Evolutionary conservation across 1,140 invertebrate species (phyloP).

Genomic region (Gonatopus flavifemur): DNA sequence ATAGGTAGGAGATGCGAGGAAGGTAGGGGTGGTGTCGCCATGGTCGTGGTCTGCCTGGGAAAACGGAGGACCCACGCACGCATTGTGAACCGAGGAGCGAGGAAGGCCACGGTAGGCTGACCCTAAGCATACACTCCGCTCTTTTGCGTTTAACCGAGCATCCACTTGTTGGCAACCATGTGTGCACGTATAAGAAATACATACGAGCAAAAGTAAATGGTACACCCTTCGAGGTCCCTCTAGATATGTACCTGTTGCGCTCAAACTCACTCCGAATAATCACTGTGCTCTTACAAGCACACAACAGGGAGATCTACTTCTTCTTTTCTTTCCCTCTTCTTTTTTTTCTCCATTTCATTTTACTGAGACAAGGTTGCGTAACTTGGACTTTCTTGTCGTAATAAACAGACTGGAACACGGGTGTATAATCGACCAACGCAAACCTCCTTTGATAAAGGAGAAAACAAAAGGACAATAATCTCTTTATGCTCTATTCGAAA

Average conservation of each 20-base stretch:
- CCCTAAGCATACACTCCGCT: no score
- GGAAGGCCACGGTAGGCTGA: constrained; percentile 56
- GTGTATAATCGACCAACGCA: no score
- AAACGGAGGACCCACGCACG: constrained; percentile 47
- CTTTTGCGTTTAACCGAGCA: constrained; percentile 52
- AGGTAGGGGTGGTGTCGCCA: constrained; percentile 48
- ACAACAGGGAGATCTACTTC: constrained; percentile 11
- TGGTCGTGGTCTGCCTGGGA: constrained; percentile 57
- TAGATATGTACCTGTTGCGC: constrained; percentile 38
- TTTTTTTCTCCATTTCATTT: neutral
- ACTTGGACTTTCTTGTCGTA: constrained; percentile 10
- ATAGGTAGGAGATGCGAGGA: constrained; percentile 18
- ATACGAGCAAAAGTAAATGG: no score
- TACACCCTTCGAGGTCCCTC: constrained; percentile 20
- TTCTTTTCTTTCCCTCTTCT: constrained; percentile 11
- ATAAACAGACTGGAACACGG: constrained; percentile 37
- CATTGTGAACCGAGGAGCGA: constrained; percentile 46
- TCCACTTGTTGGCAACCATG: constrained; percentile 26
- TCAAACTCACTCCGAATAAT: no score
- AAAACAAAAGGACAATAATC: neutral
- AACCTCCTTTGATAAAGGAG: neutral
- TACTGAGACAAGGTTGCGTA: constrained; percentile 17
- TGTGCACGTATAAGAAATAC: constrained; percentile 34
- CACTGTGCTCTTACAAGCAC: no score
- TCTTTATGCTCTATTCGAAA: no score